Percentiles rank a stretch among this genome's conserved stretches.
phyloP scores from a whole-genome alignment of 2,888 invertebrate species.

The Aporophyla nigra region DNA sequence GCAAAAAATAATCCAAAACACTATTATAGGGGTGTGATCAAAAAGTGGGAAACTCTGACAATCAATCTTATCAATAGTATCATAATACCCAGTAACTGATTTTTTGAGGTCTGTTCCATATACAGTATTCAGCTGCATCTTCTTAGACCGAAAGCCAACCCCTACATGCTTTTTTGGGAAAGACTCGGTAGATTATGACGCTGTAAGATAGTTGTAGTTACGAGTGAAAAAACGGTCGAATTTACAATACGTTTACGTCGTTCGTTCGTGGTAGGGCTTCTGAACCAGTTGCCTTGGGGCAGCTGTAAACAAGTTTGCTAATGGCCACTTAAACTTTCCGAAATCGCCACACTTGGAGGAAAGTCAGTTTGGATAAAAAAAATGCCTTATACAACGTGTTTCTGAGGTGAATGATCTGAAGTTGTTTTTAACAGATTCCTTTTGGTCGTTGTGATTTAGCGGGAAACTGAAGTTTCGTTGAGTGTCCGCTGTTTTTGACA shows the following conservation, averaged over 20 bases:
- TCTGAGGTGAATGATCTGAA: slow-evolving; percentile 50
- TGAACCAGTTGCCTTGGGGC: slow-evolving; percentile 77
- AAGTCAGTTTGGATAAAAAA: slow-evolving; percentile 71
- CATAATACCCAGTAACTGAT: not conserved
- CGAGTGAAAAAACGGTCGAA: not conserved
- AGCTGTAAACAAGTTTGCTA: slow-evolving; percentile 85
- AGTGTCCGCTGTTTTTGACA: slow-evolving; percentile 29
- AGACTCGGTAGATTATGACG: too few species aligned
- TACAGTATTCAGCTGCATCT: not conserved
- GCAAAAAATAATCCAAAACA: not conserved
- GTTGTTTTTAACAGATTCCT: slow-evolving; percentile 52
- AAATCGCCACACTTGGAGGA: slow-evolving; percentile 78
- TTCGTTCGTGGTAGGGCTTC: not conserved
- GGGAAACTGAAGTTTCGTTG: slow-evolving; percentile 20
- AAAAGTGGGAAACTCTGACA: too few species aligned
- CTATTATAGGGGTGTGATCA: not conserved
- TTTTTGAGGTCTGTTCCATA: not conserved
- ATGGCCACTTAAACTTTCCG: slow-evolving; percentile 85
- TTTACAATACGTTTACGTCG: not conserved
- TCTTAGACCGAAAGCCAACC: not conserved
- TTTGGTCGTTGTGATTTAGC: slow-evolving; percentile 51
- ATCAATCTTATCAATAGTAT: too few species aligned
- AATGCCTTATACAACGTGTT: slow-evolving; percentile 58
- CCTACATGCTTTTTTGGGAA: too few species aligned
- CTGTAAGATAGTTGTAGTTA: too few species aligned